phyloP scores from a whole-genome alignment of 2,113 vertebrate genomes.

The Phrynosoma platyrhinos region DNA sequence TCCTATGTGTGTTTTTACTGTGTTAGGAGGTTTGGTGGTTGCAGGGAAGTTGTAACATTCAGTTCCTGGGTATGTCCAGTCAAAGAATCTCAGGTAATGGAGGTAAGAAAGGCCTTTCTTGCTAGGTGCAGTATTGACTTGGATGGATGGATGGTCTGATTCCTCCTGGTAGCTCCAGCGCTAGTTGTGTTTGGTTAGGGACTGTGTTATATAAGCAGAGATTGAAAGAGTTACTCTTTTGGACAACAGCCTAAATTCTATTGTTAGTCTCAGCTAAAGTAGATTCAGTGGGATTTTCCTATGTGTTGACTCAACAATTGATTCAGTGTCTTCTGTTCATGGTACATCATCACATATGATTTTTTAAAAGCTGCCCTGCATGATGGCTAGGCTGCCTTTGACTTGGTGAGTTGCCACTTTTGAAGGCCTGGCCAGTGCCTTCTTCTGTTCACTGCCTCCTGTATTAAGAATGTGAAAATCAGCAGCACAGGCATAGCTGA shows the following conservation, averaged over 20 bases:
- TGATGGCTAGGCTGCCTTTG: background rate
- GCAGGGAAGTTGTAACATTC: background rate
- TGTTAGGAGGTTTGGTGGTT: background rate
- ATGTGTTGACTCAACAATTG: too few species aligned
- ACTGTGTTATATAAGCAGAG: too few species aligned
- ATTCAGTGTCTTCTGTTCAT: too few species aligned
- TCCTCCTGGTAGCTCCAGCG: background rate
- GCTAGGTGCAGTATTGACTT: background rate
- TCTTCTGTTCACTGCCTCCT: background rate
- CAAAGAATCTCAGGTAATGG: background rate
- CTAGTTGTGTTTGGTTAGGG: background rate
- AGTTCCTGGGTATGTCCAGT: background rate
- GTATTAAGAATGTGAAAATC: background rate
- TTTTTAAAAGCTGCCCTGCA: background rate
- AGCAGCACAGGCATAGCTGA: background rate
- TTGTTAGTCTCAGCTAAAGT: too few species aligned
- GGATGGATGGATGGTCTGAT: background rate
- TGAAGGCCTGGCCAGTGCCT: background rate
- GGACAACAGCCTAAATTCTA: too few species aligned
- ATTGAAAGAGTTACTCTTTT: too few species aligned
- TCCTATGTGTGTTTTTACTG: fast-evolving
- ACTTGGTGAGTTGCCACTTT: background rate
- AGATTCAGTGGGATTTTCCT: too few species aligned
- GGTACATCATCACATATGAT: too few species aligned
- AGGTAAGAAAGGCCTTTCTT: background rate